Evolutionary conservation across 2,113 vertebrate species (phyloP).

Genomic region (Melanerpes formicivorus): DNA sequence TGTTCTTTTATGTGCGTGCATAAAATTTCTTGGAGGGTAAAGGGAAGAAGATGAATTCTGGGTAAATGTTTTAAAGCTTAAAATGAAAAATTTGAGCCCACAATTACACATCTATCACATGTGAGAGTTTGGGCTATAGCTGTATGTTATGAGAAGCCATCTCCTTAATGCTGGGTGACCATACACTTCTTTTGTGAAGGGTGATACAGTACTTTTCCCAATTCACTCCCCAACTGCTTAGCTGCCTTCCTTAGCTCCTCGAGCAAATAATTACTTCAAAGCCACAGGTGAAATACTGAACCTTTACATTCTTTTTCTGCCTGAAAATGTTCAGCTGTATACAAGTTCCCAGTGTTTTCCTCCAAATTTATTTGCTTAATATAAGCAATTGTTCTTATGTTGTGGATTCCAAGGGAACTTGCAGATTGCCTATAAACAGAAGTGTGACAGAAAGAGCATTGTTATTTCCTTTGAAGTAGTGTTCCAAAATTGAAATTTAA

Average conservation of each 20-base stretch:
- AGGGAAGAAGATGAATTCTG: not conserved
- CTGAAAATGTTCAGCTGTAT: not conserved
- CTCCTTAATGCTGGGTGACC: not conserved
- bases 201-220: not conserved
- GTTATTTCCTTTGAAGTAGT: not conserved
- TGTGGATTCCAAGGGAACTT: not conserved
- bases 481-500: not conserved
- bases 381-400: not conserved
- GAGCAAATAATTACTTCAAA: not conserved
- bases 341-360: not conserved
- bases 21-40: not conserved
- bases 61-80: not conserved
- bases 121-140: not conserved
- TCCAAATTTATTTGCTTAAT: not conserved
- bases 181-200: not conserved
- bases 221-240: not conserved
- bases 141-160: not conserved
- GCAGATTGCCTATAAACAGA: not conserved
- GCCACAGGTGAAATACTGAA: not conserved
- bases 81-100: not conserved
- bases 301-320: not conserved
- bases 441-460: not conserved
- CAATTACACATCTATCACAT: rapidly evolving
- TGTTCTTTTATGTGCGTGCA: not conserved
- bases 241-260: not conserved